These are phyloP conservation scores for Antennarius striatus DNA, from an alignment of 2,113 vertebrate genomes.

Conservation along the genomic window DNA sequence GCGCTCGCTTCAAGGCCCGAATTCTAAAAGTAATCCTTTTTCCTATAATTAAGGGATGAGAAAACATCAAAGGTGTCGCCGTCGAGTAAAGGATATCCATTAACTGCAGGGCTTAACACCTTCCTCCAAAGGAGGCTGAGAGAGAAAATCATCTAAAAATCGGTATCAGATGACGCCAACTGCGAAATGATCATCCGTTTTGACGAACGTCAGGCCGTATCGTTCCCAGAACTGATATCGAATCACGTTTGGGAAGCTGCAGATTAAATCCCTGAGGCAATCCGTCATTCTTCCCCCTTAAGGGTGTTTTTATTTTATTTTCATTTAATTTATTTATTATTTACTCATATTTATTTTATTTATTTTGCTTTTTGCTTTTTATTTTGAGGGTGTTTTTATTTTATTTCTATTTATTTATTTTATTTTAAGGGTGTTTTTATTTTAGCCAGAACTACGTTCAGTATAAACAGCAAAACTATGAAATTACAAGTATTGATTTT, in stretches of 20 bases:
- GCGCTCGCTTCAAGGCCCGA: neutral
- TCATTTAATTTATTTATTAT: no score
- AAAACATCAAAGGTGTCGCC: constrained; percentile 57
- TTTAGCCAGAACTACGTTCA: no score
- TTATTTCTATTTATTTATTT: no score
- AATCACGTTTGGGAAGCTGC: constrained; percentile 14
- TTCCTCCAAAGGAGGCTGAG: neutral
- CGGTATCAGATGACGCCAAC: neutral
- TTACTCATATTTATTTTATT: no score
- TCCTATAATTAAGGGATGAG: constrained; percentile 67
- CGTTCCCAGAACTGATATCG: constrained; percentile 9
- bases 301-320: no score
- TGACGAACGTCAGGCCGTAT: neutral
- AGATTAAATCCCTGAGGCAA: neutral
- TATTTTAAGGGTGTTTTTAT: no score
- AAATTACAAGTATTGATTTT: no score
- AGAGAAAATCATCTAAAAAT: constrained; percentile 13
- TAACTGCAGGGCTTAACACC: constrained; percentile 23
- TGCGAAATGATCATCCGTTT: constrained; percentile 18
- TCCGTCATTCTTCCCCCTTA: no score
- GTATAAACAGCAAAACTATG: no score
- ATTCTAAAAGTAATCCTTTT: constrained; percentile 41
- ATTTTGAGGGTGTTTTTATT: no score
- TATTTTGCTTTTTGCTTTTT: no score
- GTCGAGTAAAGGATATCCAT: constrained; percentile 40